Conservation (phyloP, 2,797 vertebrate genomes). For the Natrix natrix region DNA sequence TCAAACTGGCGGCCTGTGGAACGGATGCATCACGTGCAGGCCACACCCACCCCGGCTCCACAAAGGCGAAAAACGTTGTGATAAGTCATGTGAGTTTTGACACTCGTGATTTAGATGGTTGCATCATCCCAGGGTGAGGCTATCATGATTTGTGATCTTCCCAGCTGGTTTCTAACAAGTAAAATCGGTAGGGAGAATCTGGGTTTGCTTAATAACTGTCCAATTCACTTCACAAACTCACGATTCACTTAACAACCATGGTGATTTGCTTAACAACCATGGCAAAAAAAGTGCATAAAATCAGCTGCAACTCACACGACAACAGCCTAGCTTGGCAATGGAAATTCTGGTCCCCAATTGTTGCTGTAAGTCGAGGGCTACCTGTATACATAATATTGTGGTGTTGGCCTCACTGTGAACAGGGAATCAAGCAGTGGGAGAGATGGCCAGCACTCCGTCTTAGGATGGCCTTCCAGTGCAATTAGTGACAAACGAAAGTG, state of each 20-base stretch:
- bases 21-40: too few relatives aligned
- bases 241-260: background rate
- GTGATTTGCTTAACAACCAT: background rate
- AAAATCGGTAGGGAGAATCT: background rate
- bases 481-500: background rate
- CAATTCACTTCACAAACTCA: background rate
- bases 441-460: background rate
- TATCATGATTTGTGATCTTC: background rate
- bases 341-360: background rate
- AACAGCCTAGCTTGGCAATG: background rate
- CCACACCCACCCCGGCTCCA: too few relatives aligned
- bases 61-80: too few relatives aligned
- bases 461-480: background rate
- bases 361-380: background rate
- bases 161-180: background rate
- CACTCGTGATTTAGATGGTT: background rate
- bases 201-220: background rate
- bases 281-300: background rate
- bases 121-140: background rate
- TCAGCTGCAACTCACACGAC: background rate
- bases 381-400: background rate
- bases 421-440: background rate
- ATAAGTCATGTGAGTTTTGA: too few relatives aligned
- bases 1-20: too few relatives aligned
- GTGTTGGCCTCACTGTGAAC: background rate